Conservation (phyloP, 2,113 vertebrate genomes). For the Boulengeromyrus knoepffleri region DNA sequence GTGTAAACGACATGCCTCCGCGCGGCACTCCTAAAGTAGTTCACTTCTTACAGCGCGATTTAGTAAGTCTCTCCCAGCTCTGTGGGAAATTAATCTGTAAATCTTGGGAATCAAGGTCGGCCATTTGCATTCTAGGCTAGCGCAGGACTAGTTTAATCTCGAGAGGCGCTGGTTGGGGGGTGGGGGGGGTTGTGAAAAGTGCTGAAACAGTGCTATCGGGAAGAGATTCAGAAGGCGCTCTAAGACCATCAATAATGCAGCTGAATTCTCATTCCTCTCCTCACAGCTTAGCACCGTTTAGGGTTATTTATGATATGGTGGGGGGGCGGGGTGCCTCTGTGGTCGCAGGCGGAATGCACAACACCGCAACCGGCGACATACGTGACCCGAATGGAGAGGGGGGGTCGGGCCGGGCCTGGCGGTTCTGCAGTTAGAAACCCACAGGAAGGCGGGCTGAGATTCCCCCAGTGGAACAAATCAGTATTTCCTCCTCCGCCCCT, state of each 20-base stretch:
- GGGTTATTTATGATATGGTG: constrained; percentile 15
- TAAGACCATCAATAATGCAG: constrained; percentile 31
- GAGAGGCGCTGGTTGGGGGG: neutral
- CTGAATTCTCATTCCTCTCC: constrained; percentile 1
- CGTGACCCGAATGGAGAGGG: neutral
- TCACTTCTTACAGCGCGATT: neutral
- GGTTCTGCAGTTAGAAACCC: constrained; percentile 8
- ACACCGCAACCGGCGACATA: neutral
- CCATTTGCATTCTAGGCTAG: constrained; percentile 30
- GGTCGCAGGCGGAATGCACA: neutral
- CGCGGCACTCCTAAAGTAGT: neutral
- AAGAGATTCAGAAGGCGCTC: constrained; percentile 29
- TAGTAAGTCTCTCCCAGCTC: neutral
- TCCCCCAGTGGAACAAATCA: neutral
- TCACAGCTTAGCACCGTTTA: constrained; percentile 21
- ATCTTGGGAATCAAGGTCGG: constrained; percentile 31
- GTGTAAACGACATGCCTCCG: neutral
- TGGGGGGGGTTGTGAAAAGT: neutral
- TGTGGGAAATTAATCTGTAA: neutral
- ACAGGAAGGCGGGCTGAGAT: neutral
- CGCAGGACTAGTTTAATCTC: constrained; percentile 21
- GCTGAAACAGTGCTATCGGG: constrained; percentile 16
- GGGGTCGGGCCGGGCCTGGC: neutral
- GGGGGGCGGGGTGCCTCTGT: neutral
- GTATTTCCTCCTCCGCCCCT: neutral